Conservation (phyloP, 1,140 invertebrate genomes). For the Diorhabda sublineata region DNA sequence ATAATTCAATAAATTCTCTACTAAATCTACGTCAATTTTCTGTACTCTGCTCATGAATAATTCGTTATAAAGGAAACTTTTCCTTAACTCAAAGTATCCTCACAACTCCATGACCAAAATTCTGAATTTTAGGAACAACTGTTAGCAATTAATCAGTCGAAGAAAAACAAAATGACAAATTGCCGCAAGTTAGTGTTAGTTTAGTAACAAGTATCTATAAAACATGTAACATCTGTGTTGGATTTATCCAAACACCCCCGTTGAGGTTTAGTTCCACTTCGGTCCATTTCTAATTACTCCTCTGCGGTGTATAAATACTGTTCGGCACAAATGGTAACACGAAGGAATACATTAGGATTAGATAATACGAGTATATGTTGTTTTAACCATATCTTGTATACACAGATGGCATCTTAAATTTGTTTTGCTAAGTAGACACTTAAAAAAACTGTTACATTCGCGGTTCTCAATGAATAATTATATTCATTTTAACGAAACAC, state of each 20-base stretch:
- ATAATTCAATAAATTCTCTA: no score
- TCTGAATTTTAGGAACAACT: slow-evolving; percentile 20
- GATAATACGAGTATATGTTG: not conserved
- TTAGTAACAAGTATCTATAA: slow-evolving; percentile 37
- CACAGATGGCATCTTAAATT: not conserved
- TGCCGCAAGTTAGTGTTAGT: slow-evolving; percentile 31
- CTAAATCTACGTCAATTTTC: no score
- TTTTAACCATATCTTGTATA: not conserved
- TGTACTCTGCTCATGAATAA: no score
- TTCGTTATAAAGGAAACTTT: no score
- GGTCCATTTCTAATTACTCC: slow-evolving; percentile 16
- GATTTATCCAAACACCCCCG: slow-evolving; percentile 32
- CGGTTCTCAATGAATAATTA: no score
- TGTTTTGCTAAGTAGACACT: not conserved
- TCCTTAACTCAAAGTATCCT: not conserved
- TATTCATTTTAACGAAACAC: no score
- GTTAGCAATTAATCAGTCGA: slow-evolving; percentile 34
- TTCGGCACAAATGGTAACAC: not conserved
- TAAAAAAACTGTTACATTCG: not conserved
- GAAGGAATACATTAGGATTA: not conserved
- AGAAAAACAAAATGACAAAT: slow-evolving; percentile 37
- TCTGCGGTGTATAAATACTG: slow-evolving; percentile 19
- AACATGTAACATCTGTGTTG: slow-evolving; percentile 39
- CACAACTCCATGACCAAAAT: slow-evolving; percentile 2
- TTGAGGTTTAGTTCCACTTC: slow-evolving; percentile 8